These are phyloP conservation scores for Semaprochilodus insignis DNA, from an alignment of 2,797 vertebrate genomes.

Conservation along the genomic window DNA sequence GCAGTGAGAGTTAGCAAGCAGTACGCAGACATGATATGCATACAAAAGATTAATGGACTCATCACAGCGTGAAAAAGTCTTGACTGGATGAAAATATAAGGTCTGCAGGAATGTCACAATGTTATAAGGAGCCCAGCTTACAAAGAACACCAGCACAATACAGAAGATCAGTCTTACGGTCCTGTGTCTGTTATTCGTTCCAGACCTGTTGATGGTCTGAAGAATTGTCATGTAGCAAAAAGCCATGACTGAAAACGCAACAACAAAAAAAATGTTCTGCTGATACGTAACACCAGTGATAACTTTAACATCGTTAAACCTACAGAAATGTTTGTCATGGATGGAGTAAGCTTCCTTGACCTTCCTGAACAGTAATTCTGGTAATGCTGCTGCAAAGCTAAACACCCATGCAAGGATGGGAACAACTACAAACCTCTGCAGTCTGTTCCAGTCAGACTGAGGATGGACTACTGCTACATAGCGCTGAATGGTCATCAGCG, in stretches of 20 bases:
- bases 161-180: constrained; percentile 86
- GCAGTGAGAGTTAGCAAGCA: too few relatives aligned
- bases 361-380: constrained; percentile 79
- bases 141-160: constrained; percentile 85
- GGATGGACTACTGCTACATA: constrained; percentile 86
- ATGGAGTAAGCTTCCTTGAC: too few relatives aligned
- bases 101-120: constrained; percentile 79
- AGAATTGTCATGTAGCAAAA: constrained; percentile 88
- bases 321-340: not conserved
- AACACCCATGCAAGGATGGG: constrained; percentile 77
- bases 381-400: constrained; percentile 79
- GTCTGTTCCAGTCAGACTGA: constrained; percentile 63
- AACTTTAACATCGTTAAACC: fast-evolving
- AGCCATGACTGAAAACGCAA: constrained; percentile 79
- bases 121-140: constrained; percentile 92
- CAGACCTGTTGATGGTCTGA: constrained; percentile 73
- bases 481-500: constrained; percentile 86
- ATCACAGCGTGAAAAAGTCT: not conserved
- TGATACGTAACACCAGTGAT: constrained; percentile 56
- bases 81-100: constrained; percentile 54
- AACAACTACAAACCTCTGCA: constrained; percentile 56
- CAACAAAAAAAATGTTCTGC: constrained; percentile 83
- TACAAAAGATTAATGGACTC: too few relatives aligned
- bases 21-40: too few relatives aligned
- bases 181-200: constrained; percentile 76